These are phyloP conservation scores for Atta cephalotes DNA, from an alignment of 1,140 invertebrate genomes.

Conservation along the genomic window DNA sequence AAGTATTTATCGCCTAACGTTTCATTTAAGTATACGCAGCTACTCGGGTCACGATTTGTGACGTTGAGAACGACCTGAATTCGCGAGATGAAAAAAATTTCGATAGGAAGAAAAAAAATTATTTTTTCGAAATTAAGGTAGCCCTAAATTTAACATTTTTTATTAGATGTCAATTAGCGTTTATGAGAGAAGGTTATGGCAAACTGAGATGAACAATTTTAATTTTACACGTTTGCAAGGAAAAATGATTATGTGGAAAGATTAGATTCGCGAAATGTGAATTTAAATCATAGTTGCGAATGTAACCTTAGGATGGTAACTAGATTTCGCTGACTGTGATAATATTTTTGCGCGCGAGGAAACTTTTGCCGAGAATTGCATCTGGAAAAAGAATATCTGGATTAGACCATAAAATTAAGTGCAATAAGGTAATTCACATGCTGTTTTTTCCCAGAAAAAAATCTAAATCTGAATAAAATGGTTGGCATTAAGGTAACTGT, in stretches of 20 bases:
- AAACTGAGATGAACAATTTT: not conserved
- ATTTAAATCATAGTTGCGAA: constrained; percentile 1
- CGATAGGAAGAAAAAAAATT: not conserved
- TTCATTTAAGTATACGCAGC: constrained; percentile 23
- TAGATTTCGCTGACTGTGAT: constrained; percentile 28
- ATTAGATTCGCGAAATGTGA: constrained; percentile 21
- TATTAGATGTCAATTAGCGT: not conserved
- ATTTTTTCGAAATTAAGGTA: not conserved
- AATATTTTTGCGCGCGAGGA: constrained; percentile 8
- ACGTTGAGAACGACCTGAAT: constrained; percentile 3
- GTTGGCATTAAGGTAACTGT: not conserved
- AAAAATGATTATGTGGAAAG: constrained; percentile 9
- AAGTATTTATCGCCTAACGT: constrained; percentile 54
- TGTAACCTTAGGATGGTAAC: not conserved
- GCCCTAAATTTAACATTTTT: not conserved
- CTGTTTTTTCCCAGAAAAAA: not conserved
- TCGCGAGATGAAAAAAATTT: not conserved
- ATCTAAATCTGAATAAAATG: not conserved
- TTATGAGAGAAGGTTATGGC: constrained; percentile 2
- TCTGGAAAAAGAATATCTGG: not conserved
- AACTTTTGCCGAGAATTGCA: not conserved
- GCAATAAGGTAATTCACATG: not conserved
- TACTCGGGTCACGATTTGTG: not conserved
- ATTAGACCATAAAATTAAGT: constrained; percentile 14
- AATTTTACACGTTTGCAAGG: not conserved